These are phyloP conservation scores for Meganola albula DNA, from an alignment of 2,888 invertebrate species.

Conservation along the genomic window DNA sequence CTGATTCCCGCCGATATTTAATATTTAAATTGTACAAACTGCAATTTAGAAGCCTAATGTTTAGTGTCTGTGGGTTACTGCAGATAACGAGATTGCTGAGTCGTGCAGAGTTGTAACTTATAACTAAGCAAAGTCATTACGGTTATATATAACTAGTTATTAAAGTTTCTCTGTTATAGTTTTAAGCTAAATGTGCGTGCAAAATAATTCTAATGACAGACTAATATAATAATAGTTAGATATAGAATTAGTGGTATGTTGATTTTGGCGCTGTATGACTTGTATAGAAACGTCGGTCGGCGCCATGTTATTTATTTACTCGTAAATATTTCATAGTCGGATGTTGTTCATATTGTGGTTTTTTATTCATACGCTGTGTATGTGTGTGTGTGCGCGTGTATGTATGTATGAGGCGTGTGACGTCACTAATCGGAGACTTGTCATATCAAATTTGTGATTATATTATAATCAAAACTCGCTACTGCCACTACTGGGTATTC, in stretches of 20 bases:
- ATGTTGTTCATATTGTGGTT: conserved; percentile 37
- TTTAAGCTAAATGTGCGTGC: conserved; percentile 46
- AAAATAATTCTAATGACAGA: conserved; percentile 49
- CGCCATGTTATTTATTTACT: conserved; percentile 31
- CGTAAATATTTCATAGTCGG: conserved; percentile 35
- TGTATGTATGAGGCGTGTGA: conserved; percentile 8
- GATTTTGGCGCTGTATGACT: conserved; percentile 14
- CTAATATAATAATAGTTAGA: conserved; percentile 38
- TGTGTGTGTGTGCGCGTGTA: conserved; percentile 12
- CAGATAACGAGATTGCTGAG: background rate
- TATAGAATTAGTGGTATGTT: conserved; percentile 28
- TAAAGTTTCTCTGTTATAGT: conserved; percentile 40
- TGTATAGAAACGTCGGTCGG: conserved; percentile 8
- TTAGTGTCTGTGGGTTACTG: background rate
- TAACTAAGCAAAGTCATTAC: conserved; percentile 8
- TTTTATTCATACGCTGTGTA: conserved; percentile 30
- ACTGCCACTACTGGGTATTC: no score
- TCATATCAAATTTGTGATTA: no score
- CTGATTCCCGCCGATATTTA: background rate
- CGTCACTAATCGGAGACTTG: no score
- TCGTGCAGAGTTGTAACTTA: conserved; percentile 10
- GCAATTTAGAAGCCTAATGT: background rate
- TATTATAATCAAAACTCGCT: no score
- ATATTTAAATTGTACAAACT: no score
- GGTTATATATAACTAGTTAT: conserved; percentile 13